phyloP scores from a whole-genome alignment of 2,113 vertebrate genomes.

The Melierax canorus region DNA sequence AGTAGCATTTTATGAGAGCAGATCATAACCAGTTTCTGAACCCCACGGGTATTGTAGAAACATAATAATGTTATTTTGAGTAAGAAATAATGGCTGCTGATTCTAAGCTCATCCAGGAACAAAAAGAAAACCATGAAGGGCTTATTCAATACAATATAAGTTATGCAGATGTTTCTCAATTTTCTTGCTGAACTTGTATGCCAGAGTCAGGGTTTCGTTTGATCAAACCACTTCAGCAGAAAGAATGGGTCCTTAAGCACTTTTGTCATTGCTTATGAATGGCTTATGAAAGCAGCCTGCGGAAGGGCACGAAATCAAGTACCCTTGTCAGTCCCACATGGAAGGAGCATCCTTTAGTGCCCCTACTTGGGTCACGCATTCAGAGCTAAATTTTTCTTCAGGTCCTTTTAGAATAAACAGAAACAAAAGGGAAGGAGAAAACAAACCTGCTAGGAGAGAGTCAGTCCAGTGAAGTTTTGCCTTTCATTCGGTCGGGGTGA shows the following conservation, averaged over 20 bases:
- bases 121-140: neutral
- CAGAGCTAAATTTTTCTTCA: neutral
- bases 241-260: neutral
- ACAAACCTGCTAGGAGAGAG: neutral
- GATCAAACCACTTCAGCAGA: neutral
- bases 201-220: neutral
- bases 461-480: neutral
- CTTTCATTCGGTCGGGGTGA: rapidly evolving
- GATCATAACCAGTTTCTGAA: neutral
- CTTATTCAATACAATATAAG: neutral
- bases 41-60: neutral
- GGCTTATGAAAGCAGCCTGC: neutral
- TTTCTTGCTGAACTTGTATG: neutral
- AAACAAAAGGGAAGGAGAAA: neutral
- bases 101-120: slow-evolving; percentile 6
- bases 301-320: neutral
- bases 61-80: slow-evolving; percentile 17
- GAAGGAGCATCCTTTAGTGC: neutral
- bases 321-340: neutral
- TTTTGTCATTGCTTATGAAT: neutral
- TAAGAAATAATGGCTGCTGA: slow-evolving; percentile 39
- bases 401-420: neutral
- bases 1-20: neutral
- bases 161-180: slow-evolving; percentile 15
- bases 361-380: rapidly evolving